Evolutionary conservation across 2,113 vertebrate genomes (phyloP).

Genomic region (Seriola dumerili): DNA sequence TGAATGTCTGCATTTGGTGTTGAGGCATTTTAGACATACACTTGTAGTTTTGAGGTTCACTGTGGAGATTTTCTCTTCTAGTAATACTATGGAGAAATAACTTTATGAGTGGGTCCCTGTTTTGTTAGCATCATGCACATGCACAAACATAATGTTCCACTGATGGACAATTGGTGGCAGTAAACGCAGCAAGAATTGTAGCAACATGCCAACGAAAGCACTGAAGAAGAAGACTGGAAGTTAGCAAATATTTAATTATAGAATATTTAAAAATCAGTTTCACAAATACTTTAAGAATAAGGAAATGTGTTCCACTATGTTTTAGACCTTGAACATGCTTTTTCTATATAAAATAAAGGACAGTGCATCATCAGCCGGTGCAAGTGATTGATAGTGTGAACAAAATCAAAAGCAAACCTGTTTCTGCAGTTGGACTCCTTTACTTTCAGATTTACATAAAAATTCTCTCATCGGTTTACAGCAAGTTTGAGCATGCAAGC

Average conservation of each 20-base stretch:
- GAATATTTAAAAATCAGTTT: neutral
- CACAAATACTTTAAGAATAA: neutral
- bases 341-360: too few relatives aligned
- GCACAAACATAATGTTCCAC: neutral
- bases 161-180: neutral
- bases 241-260: neutral
- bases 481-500: neutral
- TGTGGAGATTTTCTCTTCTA: neutral
- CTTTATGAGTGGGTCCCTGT: too few relatives aligned
- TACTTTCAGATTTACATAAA: neutral
- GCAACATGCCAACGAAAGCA: neutral
- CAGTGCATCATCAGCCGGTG: too few relatives aligned
- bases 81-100: neutral
- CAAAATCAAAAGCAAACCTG: neutral
- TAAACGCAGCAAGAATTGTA: too few relatives aligned
- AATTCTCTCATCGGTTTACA: neutral
- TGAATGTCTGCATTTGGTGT: neutral
- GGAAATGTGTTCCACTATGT: neutral
- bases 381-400: neutral
- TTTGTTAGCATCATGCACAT: neutral
- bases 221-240: neutral
- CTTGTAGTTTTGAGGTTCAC: neutral
- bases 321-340: too few relatives aligned
- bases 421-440: neutral
- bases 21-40: neutral